Conservation (phyloP, 2,113 vertebrate genomes). For the Platysteira castanea region DNA sequence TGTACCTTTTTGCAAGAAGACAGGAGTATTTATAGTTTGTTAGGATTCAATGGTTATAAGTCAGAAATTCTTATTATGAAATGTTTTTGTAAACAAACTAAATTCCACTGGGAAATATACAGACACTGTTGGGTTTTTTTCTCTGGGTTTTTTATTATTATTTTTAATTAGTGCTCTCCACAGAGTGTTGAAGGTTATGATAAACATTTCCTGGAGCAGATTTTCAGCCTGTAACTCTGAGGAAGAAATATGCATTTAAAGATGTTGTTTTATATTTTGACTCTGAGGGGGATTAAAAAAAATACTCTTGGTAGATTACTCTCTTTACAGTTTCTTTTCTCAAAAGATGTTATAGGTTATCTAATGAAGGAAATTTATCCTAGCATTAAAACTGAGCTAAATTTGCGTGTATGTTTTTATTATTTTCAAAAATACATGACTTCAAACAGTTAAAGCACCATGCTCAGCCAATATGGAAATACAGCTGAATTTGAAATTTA, state of each 20-base stretch:
- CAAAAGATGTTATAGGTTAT: neutral
- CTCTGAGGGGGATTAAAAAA: neutral
- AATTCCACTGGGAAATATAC: constrained; percentile 59
- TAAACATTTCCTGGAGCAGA: constrained; percentile 45
- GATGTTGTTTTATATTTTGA: neutral
- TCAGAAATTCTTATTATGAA: constrained; percentile 36
- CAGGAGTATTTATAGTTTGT: neutral
- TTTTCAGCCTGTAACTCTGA: constrained; percentile 4
- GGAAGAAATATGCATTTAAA: constrained; percentile 43
- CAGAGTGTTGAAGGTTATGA: constrained; percentile 46
- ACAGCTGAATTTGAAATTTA: constrained; percentile 86
- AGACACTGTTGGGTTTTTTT: neutral
- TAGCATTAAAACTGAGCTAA: neutral
- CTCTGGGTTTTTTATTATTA: neutral
- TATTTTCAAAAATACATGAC: neutral
- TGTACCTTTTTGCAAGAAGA: neutral
- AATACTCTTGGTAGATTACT: neutral
- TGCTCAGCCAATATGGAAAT: constrained; percentile 81
- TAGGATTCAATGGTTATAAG: neutral
- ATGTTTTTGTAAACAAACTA: constrained; percentile 31
- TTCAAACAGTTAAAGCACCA: constrained; percentile 75
- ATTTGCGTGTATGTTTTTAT: neutral
- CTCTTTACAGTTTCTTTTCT: neutral
- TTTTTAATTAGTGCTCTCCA: constrained; percentile 57
- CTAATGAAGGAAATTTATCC: constrained; percentile 21